Evolutionary conservation across 2,113 vertebrate species (phyloP).

Genomic region (Oryzias celebensis): DNA sequence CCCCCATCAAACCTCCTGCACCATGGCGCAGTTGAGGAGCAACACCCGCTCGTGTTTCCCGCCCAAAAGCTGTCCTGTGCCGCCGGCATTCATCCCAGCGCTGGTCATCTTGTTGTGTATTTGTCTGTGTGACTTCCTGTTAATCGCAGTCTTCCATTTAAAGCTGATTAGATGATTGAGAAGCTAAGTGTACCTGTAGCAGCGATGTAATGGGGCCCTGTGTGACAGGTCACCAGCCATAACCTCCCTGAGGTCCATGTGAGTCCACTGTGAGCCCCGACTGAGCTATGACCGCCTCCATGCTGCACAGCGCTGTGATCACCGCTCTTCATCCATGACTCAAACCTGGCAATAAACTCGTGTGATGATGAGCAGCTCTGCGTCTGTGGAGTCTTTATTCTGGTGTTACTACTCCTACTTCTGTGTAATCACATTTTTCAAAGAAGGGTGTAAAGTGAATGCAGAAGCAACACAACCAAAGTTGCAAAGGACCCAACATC

Average conservation of each 20-base stretch:
- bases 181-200: constrained; percentile 20
- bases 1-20: no score
- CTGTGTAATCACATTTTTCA: no score
- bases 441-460: no score
- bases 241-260: not conserved
- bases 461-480: no score
- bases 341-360: constrained; percentile 78
- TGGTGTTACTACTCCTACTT: not conserved
- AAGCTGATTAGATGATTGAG: constrained; percentile 36
- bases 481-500: no score
- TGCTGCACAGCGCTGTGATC: constrained; percentile 70
- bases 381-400: constrained; percentile 27
- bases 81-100: not conserved
- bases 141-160: constrained; percentile 63
- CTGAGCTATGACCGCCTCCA: constrained; percentile 63
- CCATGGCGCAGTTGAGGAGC: no score
- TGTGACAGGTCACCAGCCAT: constrained; percentile 26
- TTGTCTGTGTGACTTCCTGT: constrained; percentile 51
- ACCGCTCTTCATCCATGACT: constrained; percentile 59
- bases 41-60: constrained; percentile 5
- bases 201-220: constrained; percentile 19
- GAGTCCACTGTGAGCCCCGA: constrained; percentile 26
- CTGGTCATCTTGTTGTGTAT: constrained; percentile 52
- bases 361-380: constrained; percentile 44
- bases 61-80: constrained; percentile 10